Percentiles rank a stretch among this genome's conserved stretches.
Conservation (phyloP, 2,888 invertebrate genomes). For the Patella caerulea region DNA sequence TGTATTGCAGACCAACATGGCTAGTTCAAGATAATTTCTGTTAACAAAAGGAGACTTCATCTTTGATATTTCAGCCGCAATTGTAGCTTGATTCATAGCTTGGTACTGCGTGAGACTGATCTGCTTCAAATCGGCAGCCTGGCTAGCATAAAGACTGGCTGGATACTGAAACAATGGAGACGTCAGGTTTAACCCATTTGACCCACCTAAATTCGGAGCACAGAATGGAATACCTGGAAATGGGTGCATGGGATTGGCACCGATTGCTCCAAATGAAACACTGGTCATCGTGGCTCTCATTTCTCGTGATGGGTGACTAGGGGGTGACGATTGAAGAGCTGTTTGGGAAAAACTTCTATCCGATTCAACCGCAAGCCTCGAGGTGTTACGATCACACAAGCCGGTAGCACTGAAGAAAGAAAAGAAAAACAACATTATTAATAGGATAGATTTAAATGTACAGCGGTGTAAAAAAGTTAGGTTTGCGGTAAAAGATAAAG, state of each 20-base stretch:
- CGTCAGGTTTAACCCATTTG: conserved; percentile 36
- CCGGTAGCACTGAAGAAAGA: conserved; percentile 22
- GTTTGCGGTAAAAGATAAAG: background rate
- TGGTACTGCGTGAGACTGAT: conserved; percentile 46
- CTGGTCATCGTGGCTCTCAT: conserved; percentile 38
- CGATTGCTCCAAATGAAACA: conserved; percentile 39
- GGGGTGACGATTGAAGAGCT: conserved; percentile 4
- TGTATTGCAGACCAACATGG: conserved; percentile 67
- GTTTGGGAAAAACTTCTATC: conserved; percentile 14
- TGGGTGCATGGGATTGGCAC: conserved; percentile 34
- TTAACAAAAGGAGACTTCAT: conserved; percentile 59
- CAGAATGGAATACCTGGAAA: conserved; percentile 42
- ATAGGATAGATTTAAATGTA: background rate
- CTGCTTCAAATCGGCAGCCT: conserved; percentile 41
- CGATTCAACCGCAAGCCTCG: conserved; percentile 12
- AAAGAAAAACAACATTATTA: background rate
- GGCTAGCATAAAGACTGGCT: conserved; percentile 38
- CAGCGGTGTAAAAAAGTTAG: background rate
- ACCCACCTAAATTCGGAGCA: conserved; percentile 28
- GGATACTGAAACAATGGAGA: conserved; percentile 54
- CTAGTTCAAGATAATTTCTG: conserved; percentile 62
- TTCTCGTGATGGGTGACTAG: conserved; percentile 25
- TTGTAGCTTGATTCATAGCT: conserved; percentile 43
- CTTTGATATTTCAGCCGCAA: conserved; percentile 52
- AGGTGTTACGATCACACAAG: conserved; percentile 12